phyloP scores from a whole-genome alignment of 1,140 invertebrate genomes.

The Drosophila albomicans region DNA sequence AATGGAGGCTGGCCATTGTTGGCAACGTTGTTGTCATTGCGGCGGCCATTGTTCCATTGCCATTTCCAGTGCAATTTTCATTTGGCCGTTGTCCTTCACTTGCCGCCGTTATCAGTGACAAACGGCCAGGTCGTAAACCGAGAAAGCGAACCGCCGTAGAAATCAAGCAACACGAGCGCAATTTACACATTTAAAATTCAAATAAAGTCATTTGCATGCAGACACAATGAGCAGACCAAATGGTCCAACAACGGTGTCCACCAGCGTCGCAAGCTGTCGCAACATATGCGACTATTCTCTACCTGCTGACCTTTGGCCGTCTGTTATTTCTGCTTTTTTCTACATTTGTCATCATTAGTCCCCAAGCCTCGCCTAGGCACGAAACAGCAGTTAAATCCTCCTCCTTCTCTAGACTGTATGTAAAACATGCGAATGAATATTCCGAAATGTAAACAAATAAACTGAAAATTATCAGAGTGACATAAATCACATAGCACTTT shows the following conservation, averaged over 20 bases:
- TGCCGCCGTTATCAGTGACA: conserved; percentile 78
- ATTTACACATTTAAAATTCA: conserved; percentile 84
- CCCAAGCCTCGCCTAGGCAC: conserved; percentile 38
- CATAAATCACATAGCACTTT: conserved; percentile 36
- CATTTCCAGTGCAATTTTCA: conserved; percentile 71
- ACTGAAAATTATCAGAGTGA: conserved; percentile 18
- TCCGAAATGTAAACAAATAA: conserved; percentile 15
- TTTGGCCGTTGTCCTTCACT: conserved; percentile 56
- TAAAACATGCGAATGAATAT: conserved; percentile 31
- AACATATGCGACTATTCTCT: conserved; percentile 66
- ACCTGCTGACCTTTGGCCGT: conserved; percentile 67
- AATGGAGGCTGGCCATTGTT: conserved; percentile 50
- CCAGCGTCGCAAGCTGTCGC: conserved; percentile 46
- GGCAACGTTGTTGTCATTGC: conserved; percentile 64
- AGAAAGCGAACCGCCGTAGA: conserved; percentile 31
- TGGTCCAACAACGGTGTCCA: conserved; percentile 1
- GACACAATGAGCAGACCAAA: conserved; percentile 66
- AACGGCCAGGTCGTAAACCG: conserved; percentile 64
- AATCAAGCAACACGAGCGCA: conserved; percentile 66
- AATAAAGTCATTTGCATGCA: conserved; percentile 83
- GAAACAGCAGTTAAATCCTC: conserved; percentile 24
- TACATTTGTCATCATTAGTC: conserved; percentile 80
- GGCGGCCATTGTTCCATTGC: conserved; percentile 73
- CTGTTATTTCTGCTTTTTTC: conserved; percentile 61
- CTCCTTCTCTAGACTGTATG: not conserved